Base-by-base conservation (phyloP, 2,113 vertebrate genomes). In the Ceyx melanurus region DNA sequence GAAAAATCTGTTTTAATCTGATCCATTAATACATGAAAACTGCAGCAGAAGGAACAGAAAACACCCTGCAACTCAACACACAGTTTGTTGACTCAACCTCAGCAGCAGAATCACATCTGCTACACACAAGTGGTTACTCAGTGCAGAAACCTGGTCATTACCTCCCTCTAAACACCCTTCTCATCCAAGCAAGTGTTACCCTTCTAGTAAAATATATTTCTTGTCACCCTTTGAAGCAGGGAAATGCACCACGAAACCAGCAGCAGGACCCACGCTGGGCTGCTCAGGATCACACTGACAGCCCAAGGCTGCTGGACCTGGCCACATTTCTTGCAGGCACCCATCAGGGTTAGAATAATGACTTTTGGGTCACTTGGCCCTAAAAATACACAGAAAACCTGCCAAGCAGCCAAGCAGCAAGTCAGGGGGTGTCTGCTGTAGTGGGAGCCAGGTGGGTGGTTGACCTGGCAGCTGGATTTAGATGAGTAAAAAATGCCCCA, bases 1-100 rank as follows among this genome's bases (percentile, higher is more conserved):
- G 71, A 71, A n/a, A 62, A 93, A 72, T 76, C 60, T 85, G 89
- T 4, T 91, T 89, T 79, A 29, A 81, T 92, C 31, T 76, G 73
- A 35, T 71, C 57, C 61, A 57, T 82, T 88, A 84, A 60, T 57
- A 50, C 40, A 21, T 35, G 23, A 81, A 86, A 77, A 94, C 51
- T 75, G n/a, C 19, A 65, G n/a, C 29, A 12, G 14, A 11, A 1
- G 3, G 57, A 61, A 67, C 57, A 81, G 57, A 86, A 91, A 60
- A 22, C 1, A 2, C 14, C 8, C 6, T 29, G 53, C 21, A 77
- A 29, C 54, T 48, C 13, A 3, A 11, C 21, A 15, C 7, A 1
- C 53, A 48, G 66, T 80, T 77, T 89, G 74, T 88, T 87, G 85
- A 50, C 77, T 86, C 46, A 62, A 33, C 26, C 54, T 58, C 35